phyloP scores from a whole-genome alignment of 2,888 invertebrate genomes.

The Drosophila yooni region DNA sequence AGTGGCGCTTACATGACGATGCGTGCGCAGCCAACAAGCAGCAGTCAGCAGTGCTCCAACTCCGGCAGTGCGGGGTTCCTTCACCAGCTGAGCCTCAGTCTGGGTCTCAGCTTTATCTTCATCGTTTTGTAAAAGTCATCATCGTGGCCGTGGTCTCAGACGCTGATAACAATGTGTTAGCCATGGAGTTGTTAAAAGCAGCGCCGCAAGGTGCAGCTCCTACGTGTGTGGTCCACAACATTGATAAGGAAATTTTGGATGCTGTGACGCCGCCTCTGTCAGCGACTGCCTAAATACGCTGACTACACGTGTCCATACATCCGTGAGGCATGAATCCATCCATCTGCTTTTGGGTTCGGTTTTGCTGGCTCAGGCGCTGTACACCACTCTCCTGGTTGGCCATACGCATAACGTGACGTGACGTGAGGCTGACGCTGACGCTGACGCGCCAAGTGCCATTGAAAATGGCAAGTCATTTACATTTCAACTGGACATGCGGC shows the following conservation, averaged over 20 bases:
- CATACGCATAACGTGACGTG: conserved; percentile 71
- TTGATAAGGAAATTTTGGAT: conserved; percentile 71
- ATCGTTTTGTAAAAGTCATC: conserved; percentile 72
- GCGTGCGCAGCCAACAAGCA: conserved; percentile 79
- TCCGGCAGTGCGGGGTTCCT: conserved; percentile 7
- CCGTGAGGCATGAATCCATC: conserved; percentile 15
- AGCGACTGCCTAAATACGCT: not conserved
- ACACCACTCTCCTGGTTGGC: conserved; percentile 54
- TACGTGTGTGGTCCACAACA: conserved; percentile 65
- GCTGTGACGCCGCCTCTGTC: conserved; percentile 22
- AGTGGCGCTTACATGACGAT: conserved; percentile 82
- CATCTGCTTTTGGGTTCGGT: conserved; percentile 33
- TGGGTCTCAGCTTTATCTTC: conserved; percentile 52
- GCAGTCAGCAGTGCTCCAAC: conserved; percentile 37
- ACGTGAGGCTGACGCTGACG: conserved; percentile 45
- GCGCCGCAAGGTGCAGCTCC: conserved; percentile 70
- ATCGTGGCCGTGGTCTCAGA: conserved; percentile 16
- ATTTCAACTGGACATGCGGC: conserved; percentile 80
- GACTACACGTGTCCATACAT: conserved; percentile 28
- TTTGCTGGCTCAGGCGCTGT: conserved; percentile 3
- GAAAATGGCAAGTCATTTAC: conserved; percentile 78
- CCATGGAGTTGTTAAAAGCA: conserved; percentile 77
- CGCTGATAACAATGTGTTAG: conserved; percentile 72
- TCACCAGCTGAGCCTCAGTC: conserved; percentile 12
- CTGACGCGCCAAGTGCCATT: conserved; percentile 74